Evolutionary conservation across 2,797 vertebrate genomes (phyloP).

Genomic region (Halcyon smyrnensis): DNA sequence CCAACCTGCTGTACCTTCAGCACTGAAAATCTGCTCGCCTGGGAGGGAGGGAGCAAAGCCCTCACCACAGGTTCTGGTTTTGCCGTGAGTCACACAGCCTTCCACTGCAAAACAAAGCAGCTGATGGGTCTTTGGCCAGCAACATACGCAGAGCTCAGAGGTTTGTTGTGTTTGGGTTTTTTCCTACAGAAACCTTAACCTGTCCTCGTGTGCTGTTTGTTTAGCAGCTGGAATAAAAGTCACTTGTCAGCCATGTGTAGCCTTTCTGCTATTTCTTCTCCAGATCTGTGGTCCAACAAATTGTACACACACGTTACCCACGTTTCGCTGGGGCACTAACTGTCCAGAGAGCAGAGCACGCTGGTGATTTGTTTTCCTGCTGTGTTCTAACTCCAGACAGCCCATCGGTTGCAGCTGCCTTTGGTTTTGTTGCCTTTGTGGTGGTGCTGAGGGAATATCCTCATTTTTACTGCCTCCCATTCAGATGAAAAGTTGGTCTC

Average conservation of each 20-base stretch:
- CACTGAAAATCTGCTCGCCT: background rate
- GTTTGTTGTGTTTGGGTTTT: no score
- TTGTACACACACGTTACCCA: fast-evolving
- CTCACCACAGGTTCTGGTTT: background rate
- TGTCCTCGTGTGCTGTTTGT: fast-evolving
- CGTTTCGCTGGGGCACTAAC: background rate
- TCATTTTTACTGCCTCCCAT: background rate
- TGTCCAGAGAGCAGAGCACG: background rate
- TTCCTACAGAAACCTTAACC: background rate
- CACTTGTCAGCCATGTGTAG: fast-evolving
- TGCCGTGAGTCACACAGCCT: background rate
- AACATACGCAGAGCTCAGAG: background rate
- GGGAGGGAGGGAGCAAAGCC: background rate
- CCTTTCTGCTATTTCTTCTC: background rate
- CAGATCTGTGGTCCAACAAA: background rate
- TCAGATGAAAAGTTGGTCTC: background rate
- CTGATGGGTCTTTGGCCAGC: background rate
- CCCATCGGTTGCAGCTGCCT: background rate
- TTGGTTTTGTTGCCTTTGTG: background rate
- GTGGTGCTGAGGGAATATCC: background rate
- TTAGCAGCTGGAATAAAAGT: background rate
- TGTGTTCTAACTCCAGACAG: background rate
- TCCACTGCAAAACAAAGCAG: background rate
- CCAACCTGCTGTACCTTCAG: background rate
- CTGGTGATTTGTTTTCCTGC: background rate